A percentile compares a stretch with the other conserved stretches of the same genome.
phyloP scores from a whole-genome alignment of 2,888 invertebrate genomes.

The Rhagonycha fulva region DNA sequence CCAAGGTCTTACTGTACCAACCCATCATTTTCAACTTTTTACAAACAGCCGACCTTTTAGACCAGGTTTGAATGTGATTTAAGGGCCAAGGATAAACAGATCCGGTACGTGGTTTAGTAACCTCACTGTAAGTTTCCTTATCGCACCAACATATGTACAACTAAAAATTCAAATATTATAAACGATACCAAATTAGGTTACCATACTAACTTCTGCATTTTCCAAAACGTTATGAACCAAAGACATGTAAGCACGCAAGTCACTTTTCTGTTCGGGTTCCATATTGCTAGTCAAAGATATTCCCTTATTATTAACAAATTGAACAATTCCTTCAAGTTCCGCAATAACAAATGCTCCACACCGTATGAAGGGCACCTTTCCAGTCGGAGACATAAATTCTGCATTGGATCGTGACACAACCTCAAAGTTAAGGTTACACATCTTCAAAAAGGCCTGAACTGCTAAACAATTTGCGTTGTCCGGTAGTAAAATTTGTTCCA shows the following conservation, averaged over 20 bases:
- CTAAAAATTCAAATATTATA: slow-evolving; percentile 52
- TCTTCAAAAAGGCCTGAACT: slow-evolving; percentile 90
- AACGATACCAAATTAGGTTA: neutral
- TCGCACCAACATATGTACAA: slow-evolving; percentile 89
- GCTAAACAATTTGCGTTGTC: slow-evolving; percentile 94
- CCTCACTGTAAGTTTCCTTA: slow-evolving; percentile 74
- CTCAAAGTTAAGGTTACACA: slow-evolving; percentile 84
- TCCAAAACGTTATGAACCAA: slow-evolving; percentile 86
- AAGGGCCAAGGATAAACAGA: slow-evolving; percentile 94
- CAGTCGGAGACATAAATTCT: slow-evolving; percentile 95
- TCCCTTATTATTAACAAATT: slow-evolving; percentile 85
- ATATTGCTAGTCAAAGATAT: slow-evolving; percentile 74
- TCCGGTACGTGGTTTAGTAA: slow-evolving; percentile 84
- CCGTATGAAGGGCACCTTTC: slow-evolving; percentile 89
- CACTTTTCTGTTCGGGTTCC: slow-evolving; percentile 78
- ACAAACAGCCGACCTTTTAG: slow-evolving; percentile 71
- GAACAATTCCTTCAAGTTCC: slow-evolving; percentile 90
- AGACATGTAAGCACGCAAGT: slow-evolving; percentile 93
- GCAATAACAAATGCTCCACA: slow-evolving; percentile 88
- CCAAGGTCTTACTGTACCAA: slow-evolving; percentile 80
- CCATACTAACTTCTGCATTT: slow-evolving; percentile 77
- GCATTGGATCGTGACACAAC: slow-evolving; percentile 88
- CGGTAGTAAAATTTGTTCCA: slow-evolving; percentile 90
- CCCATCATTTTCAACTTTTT: slow-evolving; percentile 77
- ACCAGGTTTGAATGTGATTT: slow-evolving; percentile 77